Evolutionary conservation across 2,797 vertebrate species (phyloP).

Genomic region (Melopsittacus undulatus): DNA sequence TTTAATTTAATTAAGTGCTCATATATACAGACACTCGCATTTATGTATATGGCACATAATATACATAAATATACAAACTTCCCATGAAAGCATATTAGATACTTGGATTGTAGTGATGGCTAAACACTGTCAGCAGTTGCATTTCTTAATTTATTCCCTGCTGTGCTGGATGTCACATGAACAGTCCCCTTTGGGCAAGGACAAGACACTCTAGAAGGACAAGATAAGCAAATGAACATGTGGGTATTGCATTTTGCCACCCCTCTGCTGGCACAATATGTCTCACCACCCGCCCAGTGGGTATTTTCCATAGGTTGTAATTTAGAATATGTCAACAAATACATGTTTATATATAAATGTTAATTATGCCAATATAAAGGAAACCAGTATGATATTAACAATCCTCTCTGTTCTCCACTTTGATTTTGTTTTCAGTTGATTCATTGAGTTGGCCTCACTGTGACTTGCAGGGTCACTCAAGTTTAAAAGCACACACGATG

Average conservation of each 20-base stretch:
- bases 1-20: background rate
- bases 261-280: background rate
- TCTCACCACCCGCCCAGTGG: background rate
- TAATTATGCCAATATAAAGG: background rate
- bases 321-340: conserved; percentile 17
- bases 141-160: background rate
- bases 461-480: background rate
- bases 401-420: background rate
- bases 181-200: background rate
- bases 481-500: background rate
- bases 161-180: background rate
- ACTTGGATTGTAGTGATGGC: background rate
- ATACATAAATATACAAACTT: background rate
- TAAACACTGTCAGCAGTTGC: rapidly evolving
- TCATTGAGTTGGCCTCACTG: background rate
- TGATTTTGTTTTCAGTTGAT: conserved; percentile 42
- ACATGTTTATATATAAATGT: background rate
- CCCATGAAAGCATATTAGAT: background rate
- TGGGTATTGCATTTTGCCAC: background rate
- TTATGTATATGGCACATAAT: background rate
- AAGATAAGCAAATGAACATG: background rate
- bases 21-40: background rate
- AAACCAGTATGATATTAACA: background rate
- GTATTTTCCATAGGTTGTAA: background rate
- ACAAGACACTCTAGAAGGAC: background rate